A percentile compares a stretch with the other conserved stretches of the same genome.
Conservation (phyloP, 1,140 invertebrate genomes). For the fruit fly (Drosophila melanogaster) region Release_6_plus_ISO1_MT NT_033779.5:5282001-5282500, state of each 20-base stretch:
- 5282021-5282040: neutral
- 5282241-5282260: constrained; percentile 91
- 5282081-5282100: constrained; percentile 62
- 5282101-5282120: constrained; percentile 88
- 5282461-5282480: constrained; percentile 92
- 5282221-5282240: constrained; percentile 90
- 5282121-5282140: constrained; percentile 88
- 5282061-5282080: constrained; percentile 52
- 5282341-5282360: constrained; percentile 86
- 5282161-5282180: constrained; percentile 91
- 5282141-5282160: constrained; percentile 91
- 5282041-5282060: neutral
- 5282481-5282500: constrained; percentile 94
- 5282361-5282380: constrained; percentile 85
- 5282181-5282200: constrained; percentile 92
- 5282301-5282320: constrained; percentile 97
- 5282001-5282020: no score
- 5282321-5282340: constrained; percentile 99
- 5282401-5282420: constrained; percentile 95
- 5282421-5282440: constrained; percentile 91
- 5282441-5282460: constrained; percentile 89
- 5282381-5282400: constrained; percentile 95
- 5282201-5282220: constrained; percentile 89
- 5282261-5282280: constrained; percentile 95
- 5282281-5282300: constrained; percentile 95